Evolutionary conservation across 2,113 vertebrate species (phyloP), one percentile per base, ranked within the genome.

Genomic region (Hirundichthys speculiger): DNA sequence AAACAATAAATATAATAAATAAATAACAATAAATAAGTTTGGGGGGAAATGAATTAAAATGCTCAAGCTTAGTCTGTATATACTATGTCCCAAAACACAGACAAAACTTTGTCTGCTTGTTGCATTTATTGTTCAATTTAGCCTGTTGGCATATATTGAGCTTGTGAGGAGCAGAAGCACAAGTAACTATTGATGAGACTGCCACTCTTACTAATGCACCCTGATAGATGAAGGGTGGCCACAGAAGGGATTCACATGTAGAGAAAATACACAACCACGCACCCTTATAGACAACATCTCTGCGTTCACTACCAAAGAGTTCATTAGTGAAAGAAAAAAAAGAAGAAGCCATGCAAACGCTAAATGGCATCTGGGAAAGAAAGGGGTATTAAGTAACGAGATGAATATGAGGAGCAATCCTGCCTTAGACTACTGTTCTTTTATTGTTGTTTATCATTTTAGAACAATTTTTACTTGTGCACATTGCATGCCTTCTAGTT

Each of bases 171-270:
- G 73, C 75, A 56, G 59, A 69, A 55, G 57, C 68, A 52, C 16
- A 60, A 70, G 82, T 80, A 86, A 78, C 74, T 85, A 89, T 87
- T 86, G 82, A 86, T 87, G 71, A 85, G 75, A 79, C 82, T 87
- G 83, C 72, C 85, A 78, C 48, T 89, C 84, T 88, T 40, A 50
- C 59, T 87, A 87, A 92, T 69, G 50, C 64, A 78, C 40, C 60
- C 69, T 86, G 86, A 92, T 69, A 86, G 69, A 79, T 64, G 71
- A 80, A 69, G 27, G 60, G 42, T 65, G 57, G 68, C 45, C 55
- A 65, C 69, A 68, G 63, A 73, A 65, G 63, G 22, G 43, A 81
- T 18, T 65, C 72, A 77, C 69, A 73, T 4, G 14, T 14, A 47
- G 21, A 62, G 5, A 16, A 60, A 18, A 39, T 15, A 46, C 19